A percentile compares a stretch with the other conserved stretches of the same genome.
phyloP scores from a whole-genome alignment of 2,797 vertebrate species.

The Apogon talboti region DNA sequence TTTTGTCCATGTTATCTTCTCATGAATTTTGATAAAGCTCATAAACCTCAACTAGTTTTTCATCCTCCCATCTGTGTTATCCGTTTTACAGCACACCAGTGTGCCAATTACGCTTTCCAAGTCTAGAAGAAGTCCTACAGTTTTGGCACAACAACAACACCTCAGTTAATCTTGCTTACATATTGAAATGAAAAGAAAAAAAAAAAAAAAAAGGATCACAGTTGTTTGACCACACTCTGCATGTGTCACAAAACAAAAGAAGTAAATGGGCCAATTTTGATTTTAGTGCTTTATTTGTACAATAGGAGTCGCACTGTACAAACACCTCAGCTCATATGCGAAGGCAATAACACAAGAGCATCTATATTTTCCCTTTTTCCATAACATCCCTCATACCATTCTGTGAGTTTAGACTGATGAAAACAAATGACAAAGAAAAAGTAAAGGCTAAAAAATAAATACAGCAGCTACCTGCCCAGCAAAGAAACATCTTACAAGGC shows the following conservation, averaged over 20 bases:
- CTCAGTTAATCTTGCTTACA: conserved; percentile 16
- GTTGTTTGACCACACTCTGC: neutral
- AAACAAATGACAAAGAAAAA: conserved; percentile 40
- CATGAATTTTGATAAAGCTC: neutral
- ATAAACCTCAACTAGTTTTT: conserved; percentile 8
- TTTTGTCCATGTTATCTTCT: conserved; percentile 3
- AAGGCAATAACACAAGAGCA: conserved; percentile 70
- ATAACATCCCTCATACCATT: conserved; percentile 71
- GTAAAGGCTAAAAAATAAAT: conserved; percentile 58
- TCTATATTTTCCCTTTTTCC: conserved; percentile 60
- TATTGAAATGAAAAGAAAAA: conserved; percentile 12
- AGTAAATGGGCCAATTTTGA: conserved; percentile 56
- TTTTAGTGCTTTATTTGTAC: conserved; percentile 87
- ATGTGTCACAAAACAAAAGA: conserved; percentile 27
- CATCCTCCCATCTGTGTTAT: conserved; percentile 60
- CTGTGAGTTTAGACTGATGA: conserved; percentile 59
- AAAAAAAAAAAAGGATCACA: neutral
- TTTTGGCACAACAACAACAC: conserved; percentile 31
- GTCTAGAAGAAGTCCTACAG: conserved; percentile 17
- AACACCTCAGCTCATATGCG: conserved; percentile 69
- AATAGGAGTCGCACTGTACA: conserved; percentile 80
- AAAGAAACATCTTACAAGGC: conserved; percentile 50
- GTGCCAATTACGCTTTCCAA: conserved; percentile 50
- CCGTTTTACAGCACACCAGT: conserved; percentile 21
- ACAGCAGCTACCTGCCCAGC: conserved; percentile 54